phyloP scores from a whole-genome alignment of 2,113 vertebrate genomes.

The Conger conger region DNA sequence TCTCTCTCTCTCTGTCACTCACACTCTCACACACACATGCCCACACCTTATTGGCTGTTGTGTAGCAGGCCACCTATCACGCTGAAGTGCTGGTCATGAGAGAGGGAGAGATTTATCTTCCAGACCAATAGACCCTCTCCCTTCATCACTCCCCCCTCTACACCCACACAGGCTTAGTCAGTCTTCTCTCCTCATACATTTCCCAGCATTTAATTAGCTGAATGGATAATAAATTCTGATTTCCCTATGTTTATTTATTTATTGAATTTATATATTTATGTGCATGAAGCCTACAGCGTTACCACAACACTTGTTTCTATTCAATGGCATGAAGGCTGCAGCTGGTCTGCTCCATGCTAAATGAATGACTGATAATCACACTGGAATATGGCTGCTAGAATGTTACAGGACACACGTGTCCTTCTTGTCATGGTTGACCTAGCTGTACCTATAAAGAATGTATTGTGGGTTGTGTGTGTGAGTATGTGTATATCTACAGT shows the following conservation, averaged over 20 bases:
- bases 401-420: background rate
- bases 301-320: slow-evolving; percentile 41
- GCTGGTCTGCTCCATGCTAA: background rate
- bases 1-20: slow-evolving; percentile 32
- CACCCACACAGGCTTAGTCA: background rate
- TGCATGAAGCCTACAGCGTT: slow-evolving; percentile 24
- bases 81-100: slow-evolving; percentile 33
- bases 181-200: slow-evolving; percentile 48
- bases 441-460: background rate
- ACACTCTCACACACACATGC: slow-evolving; percentile 22
- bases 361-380: background rate
- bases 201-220: slow-evolving; percentile 68
- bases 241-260: slow-evolving; percentile 35
- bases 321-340: slow-evolving; percentile 37
- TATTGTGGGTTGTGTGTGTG: slow-evolving; percentile 13
- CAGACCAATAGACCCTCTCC: slow-evolving; percentile 41
- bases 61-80: slow-evolving; percentile 34
- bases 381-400: background rate
- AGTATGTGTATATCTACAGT: slow-evolving; percentile 24
- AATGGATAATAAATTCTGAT: slow-evolving; percentile 65
- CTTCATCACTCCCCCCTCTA: slow-evolving; percentile 42
- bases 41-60: background rate
- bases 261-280: slow-evolving; percentile 56
- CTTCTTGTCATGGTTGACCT: background rate
- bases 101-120: slow-evolving; percentile 52